Conservation (phyloP, 2,888 invertebrate species). For the Xanthostigma xanthostigma region DNA sequence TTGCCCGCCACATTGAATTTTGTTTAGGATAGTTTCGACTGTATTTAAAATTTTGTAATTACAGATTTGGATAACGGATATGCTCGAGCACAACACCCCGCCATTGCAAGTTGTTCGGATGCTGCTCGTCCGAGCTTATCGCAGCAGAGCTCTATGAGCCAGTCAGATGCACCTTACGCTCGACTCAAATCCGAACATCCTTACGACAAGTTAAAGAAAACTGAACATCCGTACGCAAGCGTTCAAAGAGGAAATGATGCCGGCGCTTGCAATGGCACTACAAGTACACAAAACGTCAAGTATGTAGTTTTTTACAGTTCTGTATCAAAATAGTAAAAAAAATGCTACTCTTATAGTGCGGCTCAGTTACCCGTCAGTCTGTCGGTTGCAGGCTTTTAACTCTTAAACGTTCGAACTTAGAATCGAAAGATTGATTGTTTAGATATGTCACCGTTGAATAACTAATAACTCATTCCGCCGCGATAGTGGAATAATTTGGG, state of each 20-base stretch:
- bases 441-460: too few species aligned
- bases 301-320: neutral
- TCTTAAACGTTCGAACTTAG: too few species aligned
- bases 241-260: conserved; percentile 37
- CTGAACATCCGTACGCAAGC: conserved; percentile 59
- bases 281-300: neutral
- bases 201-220: conserved; percentile 38
- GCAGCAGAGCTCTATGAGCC: conserved; percentile 42
- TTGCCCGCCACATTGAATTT: too few species aligned
- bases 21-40: too few species aligned
- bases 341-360: too few species aligned
- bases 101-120: conserved; percentile 17
- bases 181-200: conserved; percentile 48
- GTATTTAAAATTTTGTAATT: neutral
- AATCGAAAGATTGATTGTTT: too few species aligned
- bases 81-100: conserved; percentile 22
- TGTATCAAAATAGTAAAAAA: too few species aligned
- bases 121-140: conserved; percentile 35
- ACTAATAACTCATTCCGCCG: too few species aligned
- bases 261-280: neutral
- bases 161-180: conserved; percentile 46
- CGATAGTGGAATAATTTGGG: too few species aligned
- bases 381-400: too few species aligned
- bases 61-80: conserved; percentile 21
- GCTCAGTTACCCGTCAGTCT: too few species aligned